A percentile compares a stretch with the other conserved stretches of the same genome.
These are phyloP conservation scores for Dendrolimus punctatus DNA, from an alignment of 1,140 invertebrate species.

Conservation along the genomic window DNA sequence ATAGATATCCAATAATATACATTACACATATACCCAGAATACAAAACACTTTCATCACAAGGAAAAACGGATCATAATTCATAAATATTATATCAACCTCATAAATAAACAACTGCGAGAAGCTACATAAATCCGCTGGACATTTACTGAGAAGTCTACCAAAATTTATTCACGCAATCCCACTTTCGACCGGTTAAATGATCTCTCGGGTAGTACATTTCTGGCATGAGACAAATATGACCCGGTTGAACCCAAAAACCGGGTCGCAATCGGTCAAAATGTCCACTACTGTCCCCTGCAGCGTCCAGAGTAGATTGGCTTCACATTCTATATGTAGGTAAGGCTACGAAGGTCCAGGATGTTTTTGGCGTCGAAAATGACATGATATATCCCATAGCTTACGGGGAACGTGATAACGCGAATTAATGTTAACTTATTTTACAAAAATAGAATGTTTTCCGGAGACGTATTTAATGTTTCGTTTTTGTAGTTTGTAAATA, in stretches of 20 bases:
- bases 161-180: constrained; percentile 1
- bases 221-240: constrained; percentile 18
- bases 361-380: constrained; percentile 11
- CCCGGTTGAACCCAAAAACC: constrained; percentile 14
- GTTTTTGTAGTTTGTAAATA: no score
- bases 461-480: no score
- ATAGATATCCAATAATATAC: no score
- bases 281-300: constrained; percentile 11
- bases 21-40: no score
- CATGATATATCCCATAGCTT: neutral
- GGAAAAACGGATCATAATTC: no score
- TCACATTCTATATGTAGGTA: neutral
- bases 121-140: no score
- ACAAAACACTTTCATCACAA: no score
- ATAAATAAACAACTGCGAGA: no score
- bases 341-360: neutral
- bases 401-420: constrained; percentile 7
- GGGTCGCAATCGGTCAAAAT: constrained; percentile 19
- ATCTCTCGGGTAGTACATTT: constrained; percentile 6
- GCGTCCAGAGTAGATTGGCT: constrained; percentile 3
- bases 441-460: neutral
- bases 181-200: constrained; percentile 2
- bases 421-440: constrained; percentile 12
- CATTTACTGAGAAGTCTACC: no score
- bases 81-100: no score